phyloP scores from a whole-genome alignment of 2,797 vertebrate genomes.

The Balearica regulorum region DNA sequence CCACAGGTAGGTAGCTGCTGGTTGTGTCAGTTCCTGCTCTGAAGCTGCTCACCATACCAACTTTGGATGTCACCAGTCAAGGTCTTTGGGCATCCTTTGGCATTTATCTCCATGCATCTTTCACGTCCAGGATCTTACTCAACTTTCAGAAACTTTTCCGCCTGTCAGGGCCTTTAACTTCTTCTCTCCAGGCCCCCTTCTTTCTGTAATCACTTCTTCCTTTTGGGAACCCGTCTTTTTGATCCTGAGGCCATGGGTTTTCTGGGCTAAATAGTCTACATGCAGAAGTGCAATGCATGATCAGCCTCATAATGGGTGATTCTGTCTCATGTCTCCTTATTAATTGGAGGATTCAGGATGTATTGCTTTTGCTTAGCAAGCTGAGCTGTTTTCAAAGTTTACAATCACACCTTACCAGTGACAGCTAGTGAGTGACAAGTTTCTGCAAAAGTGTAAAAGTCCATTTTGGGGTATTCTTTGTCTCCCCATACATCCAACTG shows the following conservation, averaged over 20 bases:
- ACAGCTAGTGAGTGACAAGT: not conserved
- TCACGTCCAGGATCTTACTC: not conserved
- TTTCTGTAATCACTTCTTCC: not conserved
- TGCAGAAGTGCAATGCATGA: not conserved
- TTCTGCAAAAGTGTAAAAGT: not conserved
- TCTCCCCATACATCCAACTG: not conserved
- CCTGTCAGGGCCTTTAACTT: not conserved
- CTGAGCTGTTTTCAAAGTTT: not conserved
- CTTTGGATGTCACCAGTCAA: not conserved
- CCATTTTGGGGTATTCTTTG: not conserved
- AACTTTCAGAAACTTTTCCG: not conserved
- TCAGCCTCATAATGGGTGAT: not conserved
- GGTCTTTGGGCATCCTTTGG: not conserved
- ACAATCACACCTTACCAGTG: rapidly evolving
- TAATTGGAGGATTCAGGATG: not conserved
- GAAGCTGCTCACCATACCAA: not conserved
- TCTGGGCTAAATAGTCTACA: not conserved
- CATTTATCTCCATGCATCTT: not conserved
- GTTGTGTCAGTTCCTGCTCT: not conserved
- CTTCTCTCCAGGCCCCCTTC: not conserved
- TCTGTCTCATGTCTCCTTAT: not conserved
- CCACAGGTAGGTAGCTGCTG: not conserved
- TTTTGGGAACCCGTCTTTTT: not conserved
- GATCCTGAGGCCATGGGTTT: not conserved
- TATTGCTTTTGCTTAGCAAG: not conserved